Conservation (phyloP, 2,888 invertebrate species). For the Busseola fusca region DNA sequence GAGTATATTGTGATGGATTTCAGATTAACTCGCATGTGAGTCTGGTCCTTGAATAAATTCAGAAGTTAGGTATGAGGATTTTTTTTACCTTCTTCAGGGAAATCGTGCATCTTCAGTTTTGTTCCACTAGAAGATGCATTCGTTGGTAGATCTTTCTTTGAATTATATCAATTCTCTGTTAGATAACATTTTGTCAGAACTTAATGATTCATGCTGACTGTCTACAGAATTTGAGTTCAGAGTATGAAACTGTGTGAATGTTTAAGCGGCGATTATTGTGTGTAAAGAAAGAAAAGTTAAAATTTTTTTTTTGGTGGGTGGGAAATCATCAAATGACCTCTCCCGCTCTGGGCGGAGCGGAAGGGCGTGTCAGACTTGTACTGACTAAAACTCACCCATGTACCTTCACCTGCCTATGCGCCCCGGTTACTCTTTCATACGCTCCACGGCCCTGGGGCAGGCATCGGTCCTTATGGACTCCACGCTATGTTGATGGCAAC, state of each 20-base stretch:
- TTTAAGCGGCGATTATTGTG: background rate
- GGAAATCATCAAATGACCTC: too few species aligned
- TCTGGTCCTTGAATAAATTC: constrained; percentile 47
- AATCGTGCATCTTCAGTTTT: constrained; percentile 34
- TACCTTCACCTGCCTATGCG: too few species aligned
- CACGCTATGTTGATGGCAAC: too few species aligned
- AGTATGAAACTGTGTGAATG: background rate
- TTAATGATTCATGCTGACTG: constrained; percentile 15
- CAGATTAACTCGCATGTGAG: constrained; percentile 45
- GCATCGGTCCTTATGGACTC: too few species aligned
- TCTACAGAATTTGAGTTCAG: background rate
- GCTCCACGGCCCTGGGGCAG: too few species aligned
- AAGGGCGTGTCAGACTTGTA: too few species aligned
- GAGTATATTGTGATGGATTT: constrained; percentile 61
- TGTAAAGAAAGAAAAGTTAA: too few species aligned
- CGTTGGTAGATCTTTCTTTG: background rate
- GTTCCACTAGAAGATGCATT: constrained; percentile 30
- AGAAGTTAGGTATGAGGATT: constrained; percentile 32
- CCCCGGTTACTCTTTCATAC: too few species aligned
- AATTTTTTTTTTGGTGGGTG: too few species aligned
- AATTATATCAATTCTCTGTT: constrained; percentile 1
- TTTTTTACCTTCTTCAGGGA: constrained; percentile 37
- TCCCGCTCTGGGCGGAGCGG: too few species aligned
- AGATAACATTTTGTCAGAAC: constrained; percentile 4
- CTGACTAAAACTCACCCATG: too few species aligned